Conservation (phyloP, 92 coral and sea anemone genomes). For the Montipora capitata region DNA sequence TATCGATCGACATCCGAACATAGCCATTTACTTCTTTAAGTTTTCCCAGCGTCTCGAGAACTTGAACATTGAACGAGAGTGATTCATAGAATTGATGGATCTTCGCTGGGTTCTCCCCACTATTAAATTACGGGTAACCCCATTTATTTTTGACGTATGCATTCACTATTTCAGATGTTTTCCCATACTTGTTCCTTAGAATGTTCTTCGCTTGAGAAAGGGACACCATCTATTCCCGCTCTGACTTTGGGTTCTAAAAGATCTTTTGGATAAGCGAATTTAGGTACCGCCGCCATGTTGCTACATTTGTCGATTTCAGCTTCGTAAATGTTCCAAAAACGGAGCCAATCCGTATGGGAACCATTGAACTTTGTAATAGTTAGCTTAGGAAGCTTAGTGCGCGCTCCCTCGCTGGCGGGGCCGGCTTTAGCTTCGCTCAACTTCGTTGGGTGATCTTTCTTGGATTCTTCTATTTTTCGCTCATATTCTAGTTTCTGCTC, state of each 20-base stretch:
- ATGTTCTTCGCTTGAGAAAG: slow-evolving; percentile 46
- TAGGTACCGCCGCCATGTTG: slow-evolving; percentile 36
- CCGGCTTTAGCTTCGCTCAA: background rate
- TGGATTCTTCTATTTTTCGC: background rate
- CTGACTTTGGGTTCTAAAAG: slow-evolving; percentile 41
- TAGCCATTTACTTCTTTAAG: slow-evolving; percentile 43
- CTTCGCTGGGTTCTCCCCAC: slow-evolving; percentile 22
- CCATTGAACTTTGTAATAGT: slow-evolving; percentile 20
- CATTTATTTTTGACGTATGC: slow-evolving; percentile 36
- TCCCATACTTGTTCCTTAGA: slow-evolving; percentile 43
- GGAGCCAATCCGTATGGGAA: slow-evolving; percentile 21
- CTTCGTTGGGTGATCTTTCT: background rate
- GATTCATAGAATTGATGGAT: slow-evolving; percentile 45
- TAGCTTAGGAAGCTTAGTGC: slow-evolving; percentile 24
- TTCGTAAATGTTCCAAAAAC: slow-evolving; percentile 43
- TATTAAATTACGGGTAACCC: slow-evolving; percentile 18
- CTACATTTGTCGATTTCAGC: slow-evolving; percentile 36
- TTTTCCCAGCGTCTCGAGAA: slow-evolving; percentile 57
- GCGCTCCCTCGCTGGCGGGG: background rate
- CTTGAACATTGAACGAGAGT: slow-evolving; percentile 35
- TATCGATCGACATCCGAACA: slow-evolving; percentile 38
- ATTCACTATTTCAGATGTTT: slow-evolving; percentile 42
- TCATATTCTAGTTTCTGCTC: slow-evolving; percentile 14
- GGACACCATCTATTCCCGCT: slow-evolving; percentile 35
- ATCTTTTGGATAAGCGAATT: slow-evolving; percentile 47